Evolutionary conservation across 2,888 invertebrate genomes (phyloP).

Genomic region (Polietes domitor): DNA sequence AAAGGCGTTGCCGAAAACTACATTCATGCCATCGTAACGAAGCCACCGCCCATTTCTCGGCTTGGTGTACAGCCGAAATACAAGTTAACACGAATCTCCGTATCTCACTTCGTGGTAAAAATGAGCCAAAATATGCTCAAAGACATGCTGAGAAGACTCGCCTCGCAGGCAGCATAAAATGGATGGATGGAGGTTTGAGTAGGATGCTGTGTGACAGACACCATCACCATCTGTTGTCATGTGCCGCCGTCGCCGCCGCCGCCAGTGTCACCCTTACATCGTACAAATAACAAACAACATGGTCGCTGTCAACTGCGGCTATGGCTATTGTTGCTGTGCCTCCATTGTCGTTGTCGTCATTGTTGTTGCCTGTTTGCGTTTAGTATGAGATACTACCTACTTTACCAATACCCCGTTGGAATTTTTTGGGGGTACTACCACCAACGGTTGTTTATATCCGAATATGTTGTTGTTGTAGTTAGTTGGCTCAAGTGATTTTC

Average conservation of each 20-base stretch:
- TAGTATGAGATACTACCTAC: slow-evolving; percentile 6
- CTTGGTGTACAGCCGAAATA: not conserved
- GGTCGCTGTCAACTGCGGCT: not conserved
- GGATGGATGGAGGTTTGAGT: slow-evolving; percentile 39
- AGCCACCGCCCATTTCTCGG: slow-evolving; percentile 52
- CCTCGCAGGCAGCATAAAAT: not conserved
- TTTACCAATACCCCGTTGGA: slow-evolving; percentile 38
- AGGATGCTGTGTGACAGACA: slow-evolving; percentile 50
- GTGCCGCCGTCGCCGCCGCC: too few species aligned
- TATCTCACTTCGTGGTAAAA: not conserved
- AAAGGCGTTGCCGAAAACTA: slow-evolving; percentile 59
- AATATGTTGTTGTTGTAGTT: slow-evolving; percentile 44
- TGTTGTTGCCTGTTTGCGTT: not conserved
- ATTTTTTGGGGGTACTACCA: slow-evolving; percentile 55
- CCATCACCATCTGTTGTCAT: slow-evolving; percentile 27
- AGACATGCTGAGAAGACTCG: not conserved
- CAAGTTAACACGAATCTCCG: not conserved
- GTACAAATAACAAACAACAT: slow-evolving; percentile 3
- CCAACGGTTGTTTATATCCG: slow-evolving; percentile 57
- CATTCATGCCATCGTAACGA: not conserved
- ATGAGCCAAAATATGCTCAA: not conserved
- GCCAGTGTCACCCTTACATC: not conserved
- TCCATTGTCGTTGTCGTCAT: slow-evolving; percentile 8
- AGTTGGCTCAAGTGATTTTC: slow-evolving; percentile 61
- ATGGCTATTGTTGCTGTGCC: too few species aligned